These are phyloP conservation scores for Eudemis profundana DNA, from an alignment of 2,888 invertebrate genomes.

Conservation along the genomic window DNA sequence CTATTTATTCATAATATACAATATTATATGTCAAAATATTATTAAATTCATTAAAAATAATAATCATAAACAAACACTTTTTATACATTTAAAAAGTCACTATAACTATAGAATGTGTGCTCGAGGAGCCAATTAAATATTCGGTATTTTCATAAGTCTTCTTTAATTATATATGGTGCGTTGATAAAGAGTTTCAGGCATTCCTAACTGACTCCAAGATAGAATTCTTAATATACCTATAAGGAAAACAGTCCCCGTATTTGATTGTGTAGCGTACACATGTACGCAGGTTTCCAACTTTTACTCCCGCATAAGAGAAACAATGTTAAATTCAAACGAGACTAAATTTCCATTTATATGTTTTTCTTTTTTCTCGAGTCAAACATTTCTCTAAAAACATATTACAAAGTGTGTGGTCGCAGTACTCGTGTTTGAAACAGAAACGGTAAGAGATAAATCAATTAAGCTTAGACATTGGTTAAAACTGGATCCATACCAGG, in stretches of 20 bases:
- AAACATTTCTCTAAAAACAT: slow-evolving; percentile 53
- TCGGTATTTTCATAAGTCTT: no score
- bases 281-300: slow-evolving; percentile 31
- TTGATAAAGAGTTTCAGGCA: slow-evolving; percentile 21
- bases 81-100: no score
- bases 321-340: slow-evolving; percentile 53
- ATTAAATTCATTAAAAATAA: no score
- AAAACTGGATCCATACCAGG: no score
- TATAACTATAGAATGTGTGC: no score
- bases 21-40: no score
- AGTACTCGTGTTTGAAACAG: slow-evolving; percentile 50
- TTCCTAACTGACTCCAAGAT: slow-evolving; percentile 30
- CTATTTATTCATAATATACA: no score
- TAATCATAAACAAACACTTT: no score
- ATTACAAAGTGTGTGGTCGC: slow-evolving; percentile 59
- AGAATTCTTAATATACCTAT: slow-evolving; percentile 38
- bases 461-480: no score
- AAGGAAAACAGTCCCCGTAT: slow-evolving; percentile 29
- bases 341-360: slow-evolving; percentile 47
- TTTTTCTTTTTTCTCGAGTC: slow-evolving; percentile 39
- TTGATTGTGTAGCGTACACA: slow-evolving; percentile 24
- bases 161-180: not conserved
- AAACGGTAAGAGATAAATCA: not conserved
- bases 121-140: no score
- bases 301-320: slow-evolving; percentile 34